These are phyloP conservation scores for Balaeniceps rex DNA, from an alignment of 2,113 vertebrate genomes.

Conservation along the genomic window DNA sequence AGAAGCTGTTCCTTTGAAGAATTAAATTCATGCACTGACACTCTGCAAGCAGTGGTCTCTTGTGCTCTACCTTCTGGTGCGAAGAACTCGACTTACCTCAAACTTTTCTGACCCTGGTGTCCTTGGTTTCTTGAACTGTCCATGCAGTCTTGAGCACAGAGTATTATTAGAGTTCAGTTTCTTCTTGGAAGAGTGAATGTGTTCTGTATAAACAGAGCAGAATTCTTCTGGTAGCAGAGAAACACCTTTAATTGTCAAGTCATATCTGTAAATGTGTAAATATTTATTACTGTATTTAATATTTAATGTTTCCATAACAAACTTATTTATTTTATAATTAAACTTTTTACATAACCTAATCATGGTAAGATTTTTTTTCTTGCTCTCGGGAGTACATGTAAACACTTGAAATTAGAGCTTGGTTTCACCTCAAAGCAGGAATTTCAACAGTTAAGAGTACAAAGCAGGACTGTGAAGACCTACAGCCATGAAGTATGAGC, in stretches of 20 bases:
- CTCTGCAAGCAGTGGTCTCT: neutral
- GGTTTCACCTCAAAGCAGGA: neutral
- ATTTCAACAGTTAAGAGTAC: neutral
- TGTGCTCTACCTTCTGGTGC: neutral
- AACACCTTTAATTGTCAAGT: conserved; percentile 45
- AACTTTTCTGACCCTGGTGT: neutral
- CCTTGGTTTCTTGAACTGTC: neutral
- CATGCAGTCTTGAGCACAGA: neutral
- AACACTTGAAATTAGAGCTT: conserved; percentile 13
- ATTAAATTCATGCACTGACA: neutral
- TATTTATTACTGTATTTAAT: conserved; percentile 77
- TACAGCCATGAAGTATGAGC: neutral
- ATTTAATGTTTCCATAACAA: conserved; percentile 70
- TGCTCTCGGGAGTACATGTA: neutral
- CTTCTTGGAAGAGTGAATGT: conserved; percentile 20
- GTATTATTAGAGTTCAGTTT: conserved; percentile 15
- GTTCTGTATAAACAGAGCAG: conserved; percentile 35
- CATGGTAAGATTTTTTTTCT: neutral
- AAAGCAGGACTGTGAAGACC: neutral
- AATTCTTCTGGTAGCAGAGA: conserved; percentile 38
- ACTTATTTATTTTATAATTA: conserved; percentile 80
- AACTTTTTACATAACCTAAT: conserved; percentile 70
- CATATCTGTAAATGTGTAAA: conserved; percentile 72
- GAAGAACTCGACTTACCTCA: conserved; percentile 16
- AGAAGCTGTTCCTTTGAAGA: neutral